Evolutionary conservation across 2,113 vertebrate species (phyloP).

Genomic region (Petroica traversi): DNA sequence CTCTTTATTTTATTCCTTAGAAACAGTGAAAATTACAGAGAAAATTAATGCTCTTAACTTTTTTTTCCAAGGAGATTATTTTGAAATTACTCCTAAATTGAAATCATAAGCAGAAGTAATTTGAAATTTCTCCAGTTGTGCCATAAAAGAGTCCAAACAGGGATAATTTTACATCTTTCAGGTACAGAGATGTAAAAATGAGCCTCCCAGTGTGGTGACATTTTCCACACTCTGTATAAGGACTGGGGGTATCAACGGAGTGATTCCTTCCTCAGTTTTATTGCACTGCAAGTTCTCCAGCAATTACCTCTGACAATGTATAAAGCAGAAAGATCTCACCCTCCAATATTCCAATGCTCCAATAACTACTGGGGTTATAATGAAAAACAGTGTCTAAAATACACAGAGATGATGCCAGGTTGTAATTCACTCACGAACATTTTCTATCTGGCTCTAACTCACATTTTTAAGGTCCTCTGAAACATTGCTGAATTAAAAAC

Average conservation of each 20-base stretch:
- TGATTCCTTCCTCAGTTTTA: background rate
- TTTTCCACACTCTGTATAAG: background rate
- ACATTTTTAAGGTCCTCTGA: background rate
- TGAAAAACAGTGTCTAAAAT: background rate
- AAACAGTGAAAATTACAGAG: background rate
- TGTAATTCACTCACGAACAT: background rate
- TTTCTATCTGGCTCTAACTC: background rate
- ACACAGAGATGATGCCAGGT: background rate
- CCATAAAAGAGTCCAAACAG: background rate
- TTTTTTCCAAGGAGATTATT: slow-evolving; percentile 2
- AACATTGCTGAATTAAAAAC: background rate
- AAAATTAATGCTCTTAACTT: background rate
- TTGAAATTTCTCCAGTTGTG: background rate
- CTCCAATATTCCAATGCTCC: background rate
- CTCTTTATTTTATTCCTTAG: slow-evolving; percentile 21
- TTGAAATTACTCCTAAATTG: slow-evolving; percentile 43
- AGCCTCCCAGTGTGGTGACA: background rate
- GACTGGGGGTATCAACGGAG: background rate
- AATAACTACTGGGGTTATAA: background rate
- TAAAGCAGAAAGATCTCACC: background rate
- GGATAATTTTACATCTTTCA: background rate
- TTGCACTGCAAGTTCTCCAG: background rate
- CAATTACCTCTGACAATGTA: background rate
- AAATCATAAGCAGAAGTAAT: slow-evolving; percentile 23
- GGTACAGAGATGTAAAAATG: background rate